Conservation (phyloP, 1,140 invertebrate species). For the Pseudobourletiella spinata region DNA sequence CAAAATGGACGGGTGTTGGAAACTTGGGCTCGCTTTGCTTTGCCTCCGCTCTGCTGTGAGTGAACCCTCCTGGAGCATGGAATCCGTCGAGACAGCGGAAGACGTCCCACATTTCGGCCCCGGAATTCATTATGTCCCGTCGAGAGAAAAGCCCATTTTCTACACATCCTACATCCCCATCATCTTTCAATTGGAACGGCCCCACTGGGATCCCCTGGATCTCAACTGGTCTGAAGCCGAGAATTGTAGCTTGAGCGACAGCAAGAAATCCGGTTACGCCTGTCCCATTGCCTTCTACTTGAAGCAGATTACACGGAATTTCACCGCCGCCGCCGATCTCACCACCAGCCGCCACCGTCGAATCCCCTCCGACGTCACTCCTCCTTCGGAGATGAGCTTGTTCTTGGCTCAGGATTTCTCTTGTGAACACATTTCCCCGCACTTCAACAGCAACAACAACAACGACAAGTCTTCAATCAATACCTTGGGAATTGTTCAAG, state of each 20-base stretch:
- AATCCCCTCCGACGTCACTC: neutral
- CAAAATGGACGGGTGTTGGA: too few relatives aligned
- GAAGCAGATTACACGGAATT: neutral
- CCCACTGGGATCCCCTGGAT: neutral
- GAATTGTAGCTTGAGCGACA: neutral
- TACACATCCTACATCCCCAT: neutral
- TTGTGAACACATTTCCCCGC: neutral
- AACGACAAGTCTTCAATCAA: too few relatives aligned
- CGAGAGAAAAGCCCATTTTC: neutral
- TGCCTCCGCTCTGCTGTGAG: too few relatives aligned
- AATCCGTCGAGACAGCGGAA: neutral
- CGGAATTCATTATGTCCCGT: neutral
- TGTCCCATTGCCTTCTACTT: neutral
- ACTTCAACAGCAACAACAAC: neutral
- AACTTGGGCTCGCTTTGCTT: too few relatives aligned
- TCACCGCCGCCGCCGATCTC: neutral
- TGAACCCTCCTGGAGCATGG: too few relatives aligned
- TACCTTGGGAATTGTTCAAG: neutral
- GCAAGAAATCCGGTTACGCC: neutral
- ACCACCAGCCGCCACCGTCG: neutral
- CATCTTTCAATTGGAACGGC: neutral
- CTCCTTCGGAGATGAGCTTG: neutral
- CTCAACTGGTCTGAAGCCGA: neutral
- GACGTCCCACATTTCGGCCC: neutral
- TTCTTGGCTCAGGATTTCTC: neutral